Base-by-base conservation (phyloP, 2,888 invertebrate species). In the Tiphia femorata region DNA sequence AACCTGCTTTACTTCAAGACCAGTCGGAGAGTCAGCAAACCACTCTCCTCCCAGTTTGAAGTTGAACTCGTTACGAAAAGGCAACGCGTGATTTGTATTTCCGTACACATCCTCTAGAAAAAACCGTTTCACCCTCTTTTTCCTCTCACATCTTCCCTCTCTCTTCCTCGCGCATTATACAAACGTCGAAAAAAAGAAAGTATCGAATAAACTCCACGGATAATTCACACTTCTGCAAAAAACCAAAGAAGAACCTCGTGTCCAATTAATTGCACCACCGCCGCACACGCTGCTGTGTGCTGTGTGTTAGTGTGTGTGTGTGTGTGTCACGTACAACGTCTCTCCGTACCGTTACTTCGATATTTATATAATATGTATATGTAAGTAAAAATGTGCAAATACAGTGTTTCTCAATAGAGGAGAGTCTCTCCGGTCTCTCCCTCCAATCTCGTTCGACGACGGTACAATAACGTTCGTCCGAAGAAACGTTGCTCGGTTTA, bases 31-130 rank as follows among this genome's bases (percentile, higher is more conserved):
- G 60, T 58, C n/a, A 67, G 55, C 70, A 44, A 54, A 52, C 63
- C 68, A n/a, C n/a, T n/a, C 56, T 63, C 60, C 61, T 57, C 61
- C n/a, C n/a, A n/a, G n/a, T n/a, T n/a, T 71, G 71, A 55, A 59
- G 68, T 68, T 68, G 71, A 77, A 73, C 74, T 75, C 75, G 75
- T 80, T 78, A 79, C 78, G 67, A 79, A 80, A n/a, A 80, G 80
- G 80, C 80, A 80, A 80, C 79, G 77, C 75, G 80, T 80, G 80
- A 80, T 78, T 74, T 72, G 63, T 73, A 59, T 62, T 66, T 64
- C n/a, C n/a, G n/a, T n/a, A n/a, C 67, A 67, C 64, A 61, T 58
- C 68, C 55, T 57, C 58, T 67, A 70, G 59, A 58, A 61, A 64
- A 59, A 53, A n/a, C n/a, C n/a, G 33, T 33, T 50, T 12, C 33